These are phyloP conservation scores for Ochotona curzoniae DNA, from an alignment of 2,113 vertebrate genomes.

Conservation along the genomic window DNA sequence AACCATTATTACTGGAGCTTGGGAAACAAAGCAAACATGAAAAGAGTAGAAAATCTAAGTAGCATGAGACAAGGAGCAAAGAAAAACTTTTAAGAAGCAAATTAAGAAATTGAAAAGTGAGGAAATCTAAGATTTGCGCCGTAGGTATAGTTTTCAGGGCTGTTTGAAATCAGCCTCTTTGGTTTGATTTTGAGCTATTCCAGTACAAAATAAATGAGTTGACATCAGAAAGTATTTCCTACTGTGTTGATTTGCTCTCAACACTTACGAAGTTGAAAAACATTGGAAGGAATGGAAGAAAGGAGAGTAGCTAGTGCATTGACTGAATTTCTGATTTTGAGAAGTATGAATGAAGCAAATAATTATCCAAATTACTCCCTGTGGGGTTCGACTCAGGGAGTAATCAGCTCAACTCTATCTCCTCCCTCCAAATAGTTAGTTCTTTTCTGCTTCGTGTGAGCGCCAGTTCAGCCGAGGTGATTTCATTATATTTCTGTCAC, in stretches of 20 bases:
- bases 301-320: background rate
- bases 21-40: background rate
- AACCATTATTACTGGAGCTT: background rate
- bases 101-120: background rate
- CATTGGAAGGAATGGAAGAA: background rate
- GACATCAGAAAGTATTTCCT: background rate
- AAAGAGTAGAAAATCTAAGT: background rate
- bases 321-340: background rate
- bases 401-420: background rate
- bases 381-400: background rate
- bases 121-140: background rate
- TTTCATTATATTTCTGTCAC: background rate
- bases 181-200: background rate
- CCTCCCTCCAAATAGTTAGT: background rate
- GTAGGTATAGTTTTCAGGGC: background rate
- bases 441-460: conserved; percentile 23
- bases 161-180: background rate
- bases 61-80: background rate
- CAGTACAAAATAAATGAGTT: background rate
- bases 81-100: background rate
- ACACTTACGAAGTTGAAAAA: background rate
- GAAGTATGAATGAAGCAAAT: conserved; percentile 34
- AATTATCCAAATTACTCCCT: conserved; percentile 36
- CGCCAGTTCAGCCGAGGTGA: conserved; percentile 3
- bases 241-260: background rate